A percentile compares a stretch with the other conserved stretches of the same genome.
phyloP scores from a whole-genome alignment of 1,140 invertebrate genomes.

The Planococcus citri region DNA sequence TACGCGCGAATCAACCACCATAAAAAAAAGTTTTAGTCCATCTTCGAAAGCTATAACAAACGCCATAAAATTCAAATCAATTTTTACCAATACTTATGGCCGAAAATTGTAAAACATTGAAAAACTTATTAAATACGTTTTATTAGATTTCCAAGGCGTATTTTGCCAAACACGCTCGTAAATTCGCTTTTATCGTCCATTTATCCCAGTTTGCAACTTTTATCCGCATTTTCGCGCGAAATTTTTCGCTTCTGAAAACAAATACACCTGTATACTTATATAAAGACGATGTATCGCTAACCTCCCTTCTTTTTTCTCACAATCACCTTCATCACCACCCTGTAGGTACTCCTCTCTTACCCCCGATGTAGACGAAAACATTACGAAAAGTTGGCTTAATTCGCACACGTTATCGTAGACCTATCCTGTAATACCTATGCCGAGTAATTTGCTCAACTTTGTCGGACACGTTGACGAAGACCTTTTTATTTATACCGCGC shows the following conservation, averaged over 20 bases:
- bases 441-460: background rate
- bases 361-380: no score
- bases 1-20: no score
- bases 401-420: no score
- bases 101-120: background rate
- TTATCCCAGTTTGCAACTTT: background rate
- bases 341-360: no score
- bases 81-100: background rate
- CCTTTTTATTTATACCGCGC: background rate
- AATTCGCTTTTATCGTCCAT: background rate
- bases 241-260: background rate
- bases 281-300: no score
- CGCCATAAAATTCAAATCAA: background rate
- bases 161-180: background rate
- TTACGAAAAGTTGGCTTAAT: no score
- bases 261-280: no score
- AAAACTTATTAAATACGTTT: background rate
- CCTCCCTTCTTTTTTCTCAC: no score
- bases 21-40: background rate
- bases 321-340: no score
- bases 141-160: background rate
- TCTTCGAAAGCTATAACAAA: background rate
- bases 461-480: background rate
- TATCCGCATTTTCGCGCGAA: background rate
- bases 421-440: no score